Evolutionary conservation across 2,113 vertebrate genomes (phyloP).

Genomic region (Rousettus leschenaultii): DNA sequence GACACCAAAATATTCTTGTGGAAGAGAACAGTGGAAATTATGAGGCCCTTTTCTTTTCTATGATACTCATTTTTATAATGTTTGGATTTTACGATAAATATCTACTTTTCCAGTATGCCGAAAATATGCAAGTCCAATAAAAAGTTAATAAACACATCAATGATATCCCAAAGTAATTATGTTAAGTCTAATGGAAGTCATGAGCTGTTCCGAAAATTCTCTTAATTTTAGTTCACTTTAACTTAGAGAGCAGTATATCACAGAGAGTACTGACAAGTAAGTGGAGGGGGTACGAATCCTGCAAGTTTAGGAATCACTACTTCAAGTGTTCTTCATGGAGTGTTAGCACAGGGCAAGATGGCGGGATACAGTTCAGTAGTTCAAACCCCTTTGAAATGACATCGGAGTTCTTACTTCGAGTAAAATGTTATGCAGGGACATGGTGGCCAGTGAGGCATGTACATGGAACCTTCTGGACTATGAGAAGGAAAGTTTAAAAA

Average conservation of each 20-base stretch:
- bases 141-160: not conserved
- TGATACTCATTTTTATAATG: not conserved
- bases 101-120: not conserved
- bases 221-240: not conserved
- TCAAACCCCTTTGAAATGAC: not conserved
- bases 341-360: not conserved
- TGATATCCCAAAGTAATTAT: not conserved
- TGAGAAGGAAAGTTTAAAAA: not conserved
- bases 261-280: not conserved
- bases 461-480: not conserved
- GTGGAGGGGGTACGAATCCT: not conserved
- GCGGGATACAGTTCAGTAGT: not conserved
- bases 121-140: not conserved
- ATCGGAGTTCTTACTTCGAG: not conserved
- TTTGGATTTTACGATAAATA: not conserved
- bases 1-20: not conserved
- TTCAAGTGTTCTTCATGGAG: not conserved
- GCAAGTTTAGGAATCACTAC: not conserved
- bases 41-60: not conserved
- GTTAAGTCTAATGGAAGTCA: not conserved
- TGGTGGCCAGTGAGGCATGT: not conserved
- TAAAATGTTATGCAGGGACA: not conserved
- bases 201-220: not conserved
- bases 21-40: not conserved
- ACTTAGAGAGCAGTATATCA: not conserved